A percentile compares a stretch with the other conserved stretches of the same genome.
Conservation (phyloP, 2,888 invertebrate genomes). For the Pantelozetes paolii region DNA sequence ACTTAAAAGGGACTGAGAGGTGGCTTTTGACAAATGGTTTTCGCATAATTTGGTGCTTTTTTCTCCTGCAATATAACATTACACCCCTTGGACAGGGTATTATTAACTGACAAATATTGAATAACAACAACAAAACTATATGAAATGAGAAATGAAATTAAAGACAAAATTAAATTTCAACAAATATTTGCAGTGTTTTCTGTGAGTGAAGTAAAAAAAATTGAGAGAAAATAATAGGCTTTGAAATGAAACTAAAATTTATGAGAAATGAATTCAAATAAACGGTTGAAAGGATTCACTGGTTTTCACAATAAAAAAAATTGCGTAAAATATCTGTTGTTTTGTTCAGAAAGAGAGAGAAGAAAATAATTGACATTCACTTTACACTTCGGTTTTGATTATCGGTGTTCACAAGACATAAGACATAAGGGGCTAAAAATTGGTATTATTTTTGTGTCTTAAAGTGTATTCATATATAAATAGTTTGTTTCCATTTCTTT, state of each 20-base stretch:
- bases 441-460: background rate
- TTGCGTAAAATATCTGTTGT: background rate
- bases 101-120: too few relatives aligned
- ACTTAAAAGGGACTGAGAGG: too few relatives aligned
- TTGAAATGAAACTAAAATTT: background rate
- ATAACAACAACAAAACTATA: too few relatives aligned
- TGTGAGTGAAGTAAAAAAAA: background rate
- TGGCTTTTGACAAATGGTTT: too few relatives aligned
- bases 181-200: too few relatives aligned
- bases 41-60: too few relatives aligned
- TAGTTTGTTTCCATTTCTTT: slow-evolving; percentile 1
- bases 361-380: slow-evolving; percentile 8
- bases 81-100: too few relatives aligned
- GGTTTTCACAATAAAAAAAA: background rate
- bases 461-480: slow-evolving; percentile 10
- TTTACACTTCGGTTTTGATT: background rate
- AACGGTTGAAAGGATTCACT: background rate
- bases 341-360: too few relatives aligned
- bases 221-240: background rate
- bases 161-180: too few relatives aligned
- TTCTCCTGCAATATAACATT: too few relatives aligned
- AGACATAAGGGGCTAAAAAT: background rate
- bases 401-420: background rate
- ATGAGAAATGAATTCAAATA: background rate
- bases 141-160: too few relatives aligned